These are phyloP conservation scores for Lates calcarifer DNA, from an alignment of 2,113 vertebrate genomes.

Conservation along the genomic window DNA sequence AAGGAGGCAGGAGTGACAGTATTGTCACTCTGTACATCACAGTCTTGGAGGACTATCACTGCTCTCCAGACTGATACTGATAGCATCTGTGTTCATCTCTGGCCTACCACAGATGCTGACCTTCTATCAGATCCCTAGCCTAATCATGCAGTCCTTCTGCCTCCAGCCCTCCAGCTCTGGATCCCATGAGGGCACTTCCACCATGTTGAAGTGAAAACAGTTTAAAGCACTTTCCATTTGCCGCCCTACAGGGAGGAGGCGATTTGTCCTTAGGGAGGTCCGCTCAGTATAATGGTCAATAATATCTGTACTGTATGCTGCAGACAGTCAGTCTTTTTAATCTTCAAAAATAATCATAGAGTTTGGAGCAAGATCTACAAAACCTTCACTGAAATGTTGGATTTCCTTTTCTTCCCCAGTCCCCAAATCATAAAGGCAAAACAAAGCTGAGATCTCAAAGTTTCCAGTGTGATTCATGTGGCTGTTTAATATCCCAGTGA, in stretches of 20 bases:
- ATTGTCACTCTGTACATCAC: slow-evolving; percentile 55
- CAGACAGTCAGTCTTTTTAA: slow-evolving; percentile 28
- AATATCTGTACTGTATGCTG: slow-evolving; percentile 30
- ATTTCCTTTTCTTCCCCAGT: slow-evolving; percentile 27
- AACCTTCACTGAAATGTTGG: slow-evolving; percentile 15
- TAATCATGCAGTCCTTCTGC: slow-evolving; percentile 64
- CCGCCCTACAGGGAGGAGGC: slow-evolving; percentile 21
- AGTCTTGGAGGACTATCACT: slow-evolving; percentile 63
- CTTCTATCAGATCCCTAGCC: slow-evolving; percentile 71
- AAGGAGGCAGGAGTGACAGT: slow-evolving; percentile 50
- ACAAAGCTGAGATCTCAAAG: slow-evolving; percentile 32
- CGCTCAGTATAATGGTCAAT: slow-evolving; percentile 57
- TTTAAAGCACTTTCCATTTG: slow-evolving; percentile 66
- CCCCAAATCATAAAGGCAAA: slow-evolving; percentile 9
- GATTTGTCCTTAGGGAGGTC: slow-evolving; percentile 51
- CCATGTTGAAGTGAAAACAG: slow-evolving; percentile 52
- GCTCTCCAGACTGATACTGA: slow-evolving; percentile 69
- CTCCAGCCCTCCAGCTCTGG: slow-evolving; percentile 43
- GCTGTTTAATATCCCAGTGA: slow-evolving; percentile 46
- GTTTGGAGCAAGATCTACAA: slow-evolving; percentile 22
- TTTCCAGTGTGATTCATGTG: slow-evolving; percentile 32
- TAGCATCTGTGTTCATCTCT: slow-evolving; percentile 74
- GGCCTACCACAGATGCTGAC: slow-evolving; percentile 66
- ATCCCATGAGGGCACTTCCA: slow-evolving; percentile 54
- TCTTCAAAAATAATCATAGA: slow-evolving; percentile 49